Base-by-base conservation (phyloP, 2,888 invertebrate genomes). In the Sarcophaga rosellei region DNA sequence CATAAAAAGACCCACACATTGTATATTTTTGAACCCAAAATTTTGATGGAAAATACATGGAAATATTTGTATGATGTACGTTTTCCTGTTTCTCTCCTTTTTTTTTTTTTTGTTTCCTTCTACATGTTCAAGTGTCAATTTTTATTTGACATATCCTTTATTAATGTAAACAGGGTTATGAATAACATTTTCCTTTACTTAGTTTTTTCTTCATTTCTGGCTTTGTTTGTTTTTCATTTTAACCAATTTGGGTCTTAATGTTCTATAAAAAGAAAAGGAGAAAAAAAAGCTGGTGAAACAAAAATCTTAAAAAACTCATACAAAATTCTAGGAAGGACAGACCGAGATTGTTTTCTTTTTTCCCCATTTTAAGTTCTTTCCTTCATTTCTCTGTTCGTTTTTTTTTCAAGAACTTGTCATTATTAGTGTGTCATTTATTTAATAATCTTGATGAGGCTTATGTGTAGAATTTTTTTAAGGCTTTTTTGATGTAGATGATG, bases 121-220 rank as follows among this genome's bases (percentile, higher is more conserved):
- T 53, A 61, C 78, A 62, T 79, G 76, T 81, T 75, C 45, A 77
- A 81, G 76, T 86, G 86, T 87, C 78, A 84, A 81, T 81, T 79
- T 84, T 81, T 79, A 79, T 84, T 84, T 84, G 84, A 81, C 78
- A 78, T 81, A 59, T 72, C 78, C 81, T 84, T 84, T 81, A 75
- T 81, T 79, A 79, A 69, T 77, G 66, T 47, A 74, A 78, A 83
- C 23, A 63, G 57, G 74, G 75, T 84, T 66, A 76, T 62, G 81
- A 79, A 84, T 65, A 78, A 68, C 47, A 74, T 79, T 86, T 70
- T 70, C 65, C 75, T 78, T 78, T 74, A 45, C 8, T 59, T 57
- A 4, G 0, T 35, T 68, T 78, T 25, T 62, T 61, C 3, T 61
- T 3, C 44, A 45, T 59, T 25, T n/a, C 17, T 70, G 17, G 35